phyloP scores from a whole-genome alignment of 2,888 invertebrate genomes.

The Sericinus montela region DNA sequence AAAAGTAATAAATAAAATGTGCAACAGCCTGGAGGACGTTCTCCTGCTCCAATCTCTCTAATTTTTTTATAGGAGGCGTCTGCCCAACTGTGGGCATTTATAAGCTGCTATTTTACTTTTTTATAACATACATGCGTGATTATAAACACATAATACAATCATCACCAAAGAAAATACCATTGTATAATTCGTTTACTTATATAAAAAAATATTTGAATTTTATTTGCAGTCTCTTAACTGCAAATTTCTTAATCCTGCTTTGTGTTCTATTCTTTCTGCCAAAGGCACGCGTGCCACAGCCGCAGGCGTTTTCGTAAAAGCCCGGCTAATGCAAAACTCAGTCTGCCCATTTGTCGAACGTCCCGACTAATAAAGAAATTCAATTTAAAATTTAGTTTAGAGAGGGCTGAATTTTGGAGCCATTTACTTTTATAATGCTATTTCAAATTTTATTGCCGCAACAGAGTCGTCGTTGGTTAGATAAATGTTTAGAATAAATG shows the following conservation, averaged over 20 bases:
- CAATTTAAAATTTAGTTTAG: slow-evolving; percentile 47
- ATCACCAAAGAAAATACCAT: too few species aligned
- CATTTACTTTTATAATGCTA: slow-evolving; percentile 19
- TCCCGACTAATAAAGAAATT: slow-evolving; percentile 52
- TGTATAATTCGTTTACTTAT: too few species aligned
- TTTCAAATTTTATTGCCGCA: slow-evolving; percentile 15
- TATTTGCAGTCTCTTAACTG: slow-evolving; percentile 14
- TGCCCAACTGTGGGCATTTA: too few species aligned
- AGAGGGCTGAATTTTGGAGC: slow-evolving; percentile 18
- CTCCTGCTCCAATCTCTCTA: too few species aligned
- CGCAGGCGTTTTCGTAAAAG: slow-evolving; percentile 43
- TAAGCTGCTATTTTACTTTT: too few species aligned
- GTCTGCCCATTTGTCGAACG: slow-evolving; percentile 52
- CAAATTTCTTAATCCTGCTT: slow-evolving; percentile 15
- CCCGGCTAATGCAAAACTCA: slow-evolving; percentile 51
- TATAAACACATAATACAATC: too few species aligned
- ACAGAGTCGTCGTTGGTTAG: slow-evolving; percentile 1
- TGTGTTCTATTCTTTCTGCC: slow-evolving; percentile 34
- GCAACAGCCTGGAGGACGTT: too few species aligned
- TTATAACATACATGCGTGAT: too few species aligned
- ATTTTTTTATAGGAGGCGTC: too few species aligned
- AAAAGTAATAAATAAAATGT: too few species aligned
- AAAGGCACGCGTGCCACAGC: slow-evolving; percentile 37
- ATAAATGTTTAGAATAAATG: slow-evolving; percentile 4
- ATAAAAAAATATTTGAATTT: slow-evolving; percentile 15